A percentile compares a stretch with the other conserved stretches of the same genome.
phyloP scores from a whole-genome alignment of 1,140 invertebrate species.

The Drosophila kurseongensis region DNA sequence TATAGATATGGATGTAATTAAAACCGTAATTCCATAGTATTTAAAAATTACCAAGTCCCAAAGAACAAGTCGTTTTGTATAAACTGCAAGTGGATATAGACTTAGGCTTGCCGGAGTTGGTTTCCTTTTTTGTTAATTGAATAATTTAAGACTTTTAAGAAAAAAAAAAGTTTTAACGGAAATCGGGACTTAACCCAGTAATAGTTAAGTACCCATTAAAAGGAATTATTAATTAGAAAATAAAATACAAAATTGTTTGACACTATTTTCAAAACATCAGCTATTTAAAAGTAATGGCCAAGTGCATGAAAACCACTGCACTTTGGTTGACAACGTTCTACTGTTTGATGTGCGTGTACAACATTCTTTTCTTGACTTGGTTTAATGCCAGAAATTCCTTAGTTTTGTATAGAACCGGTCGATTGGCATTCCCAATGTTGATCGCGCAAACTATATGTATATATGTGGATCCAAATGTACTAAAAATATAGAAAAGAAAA shows the following conservation, averaged over 20 bases:
- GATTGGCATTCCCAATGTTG: constrained; percentile 31
- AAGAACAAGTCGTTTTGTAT: too few relatives aligned
- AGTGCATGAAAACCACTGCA: constrained; percentile 17
- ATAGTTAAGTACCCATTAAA: background rate
- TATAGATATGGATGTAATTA: too few relatives aligned
- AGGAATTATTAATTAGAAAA: constrained; percentile 4
- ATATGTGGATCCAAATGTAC: background rate
- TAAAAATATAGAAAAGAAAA: background rate
- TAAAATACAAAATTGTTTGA: constrained; percentile 19
- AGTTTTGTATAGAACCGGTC: constrained; percentile 34
- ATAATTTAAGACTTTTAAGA: too few relatives aligned
- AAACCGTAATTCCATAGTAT: too few relatives aligned
- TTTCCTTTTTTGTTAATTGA: too few relatives aligned
- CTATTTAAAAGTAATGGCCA: constrained; percentile 11
- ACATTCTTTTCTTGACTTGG: constrained; percentile 71
- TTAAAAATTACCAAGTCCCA: too few relatives aligned
- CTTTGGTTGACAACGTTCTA: constrained; percentile 21
- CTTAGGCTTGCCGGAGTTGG: too few relatives aligned
- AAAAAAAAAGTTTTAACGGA: background rate
- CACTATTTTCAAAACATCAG: background rate
- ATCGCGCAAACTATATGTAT: constrained; percentile 17
- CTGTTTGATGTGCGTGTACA: constrained; percentile 50
- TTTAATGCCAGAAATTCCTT: constrained; percentile 68
- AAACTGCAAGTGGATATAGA: too few relatives aligned
- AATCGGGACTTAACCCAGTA: background rate